Percentiles rank a stretch among this genome's conserved stretches.
phyloP scores from a whole-genome alignment of 35 echinoderm and acorn worm species.

The Heliocidaris tuberculata region DNA sequence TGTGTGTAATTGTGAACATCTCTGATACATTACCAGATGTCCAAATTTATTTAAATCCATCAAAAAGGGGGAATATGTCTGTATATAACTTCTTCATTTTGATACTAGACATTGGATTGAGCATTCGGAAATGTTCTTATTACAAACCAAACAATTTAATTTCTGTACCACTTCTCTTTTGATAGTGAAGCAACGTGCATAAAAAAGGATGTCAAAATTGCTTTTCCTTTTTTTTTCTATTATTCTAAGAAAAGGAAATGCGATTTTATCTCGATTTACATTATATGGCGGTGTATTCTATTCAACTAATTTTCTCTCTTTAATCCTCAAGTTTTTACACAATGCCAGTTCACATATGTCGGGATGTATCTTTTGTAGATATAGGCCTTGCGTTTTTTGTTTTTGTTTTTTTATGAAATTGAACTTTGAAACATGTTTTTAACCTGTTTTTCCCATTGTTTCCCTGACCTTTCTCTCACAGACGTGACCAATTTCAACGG shows the following conservation, averaged over 20 bases:
- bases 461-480: not conserved
- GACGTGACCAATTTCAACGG: slow-evolving; percentile 38
- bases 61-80: not conserved
- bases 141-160: too few relatives aligned
- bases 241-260: not conserved
- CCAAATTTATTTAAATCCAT: not conserved
- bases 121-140: too few relatives aligned
- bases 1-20: not conserved
- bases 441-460: not conserved
- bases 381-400: not conserved
- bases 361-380: not conserved
- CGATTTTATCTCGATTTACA: not conserved
- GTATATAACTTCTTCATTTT: not conserved
- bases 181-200: too few relatives aligned
- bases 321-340: not conserved
- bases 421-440: not conserved
- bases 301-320: not conserved
- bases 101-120: not conserved
- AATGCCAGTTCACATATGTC: not conserved
- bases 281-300: not conserved
- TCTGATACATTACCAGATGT: not conserved
- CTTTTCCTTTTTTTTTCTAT: not conserved
- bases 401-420: not conserved
- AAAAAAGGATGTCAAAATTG: not conserved
- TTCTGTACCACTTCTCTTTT: not conserved